phyloP scores from a whole-genome alignment of 30 jellyfish, hydroid and myxozoan genomes.

The Turritopsis rubra region DNA sequence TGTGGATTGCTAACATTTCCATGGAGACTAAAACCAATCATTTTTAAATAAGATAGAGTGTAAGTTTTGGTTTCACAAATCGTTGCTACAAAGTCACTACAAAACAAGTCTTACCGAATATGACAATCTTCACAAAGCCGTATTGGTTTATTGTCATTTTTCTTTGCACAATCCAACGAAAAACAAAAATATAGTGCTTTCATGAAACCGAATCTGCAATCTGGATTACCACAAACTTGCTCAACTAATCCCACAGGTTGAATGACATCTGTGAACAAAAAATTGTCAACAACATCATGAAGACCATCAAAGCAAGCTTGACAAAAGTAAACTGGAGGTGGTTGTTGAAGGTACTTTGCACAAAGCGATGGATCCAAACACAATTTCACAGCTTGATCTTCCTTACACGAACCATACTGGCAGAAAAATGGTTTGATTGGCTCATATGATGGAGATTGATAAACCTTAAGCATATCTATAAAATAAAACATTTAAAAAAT shows the following conservation, averaged over 20 bases:
- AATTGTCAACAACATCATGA: constrained; percentile 21
- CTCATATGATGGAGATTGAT: constrained; percentile 54
- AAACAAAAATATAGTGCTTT: constrained; percentile 76
- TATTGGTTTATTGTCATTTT: constrained; percentile 58
- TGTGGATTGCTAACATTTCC: constrained; percentile 19
- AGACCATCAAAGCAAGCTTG: constrained; percentile 36
- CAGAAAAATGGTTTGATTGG: constrained; percentile 35
- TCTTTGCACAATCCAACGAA: constrained; percentile 59
- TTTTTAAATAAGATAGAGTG: neutral
- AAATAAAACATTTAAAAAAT: neutral
- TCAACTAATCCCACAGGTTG: constrained; percentile 64
- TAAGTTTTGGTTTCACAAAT: neutral
- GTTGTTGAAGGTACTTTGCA: constrained; percentile 35
- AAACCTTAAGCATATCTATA: constrained; percentile 52
- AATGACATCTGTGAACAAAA: constrained; percentile 42
- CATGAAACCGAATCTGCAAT: constrained; percentile 40
- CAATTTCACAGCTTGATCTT: constrained; percentile 42
- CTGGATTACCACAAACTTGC: constrained; percentile 61
- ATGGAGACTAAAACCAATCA: constrained; percentile 5
- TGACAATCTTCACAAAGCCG: constrained; percentile 69
- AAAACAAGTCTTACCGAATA: constrained; percentile 35
- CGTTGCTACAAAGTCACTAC: neutral
- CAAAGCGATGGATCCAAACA: constrained; percentile 80
- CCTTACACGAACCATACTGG: constrained; percentile 38
- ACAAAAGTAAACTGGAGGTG: constrained; percentile 84